A percentile compares a stretch with the other conserved stretches of the same genome.
These are phyloP conservation scores for Sphaerolaimus hirsutus DNA, from an alignment of 2,888 invertebrate genomes.

Conservation along the genomic window DNA sequence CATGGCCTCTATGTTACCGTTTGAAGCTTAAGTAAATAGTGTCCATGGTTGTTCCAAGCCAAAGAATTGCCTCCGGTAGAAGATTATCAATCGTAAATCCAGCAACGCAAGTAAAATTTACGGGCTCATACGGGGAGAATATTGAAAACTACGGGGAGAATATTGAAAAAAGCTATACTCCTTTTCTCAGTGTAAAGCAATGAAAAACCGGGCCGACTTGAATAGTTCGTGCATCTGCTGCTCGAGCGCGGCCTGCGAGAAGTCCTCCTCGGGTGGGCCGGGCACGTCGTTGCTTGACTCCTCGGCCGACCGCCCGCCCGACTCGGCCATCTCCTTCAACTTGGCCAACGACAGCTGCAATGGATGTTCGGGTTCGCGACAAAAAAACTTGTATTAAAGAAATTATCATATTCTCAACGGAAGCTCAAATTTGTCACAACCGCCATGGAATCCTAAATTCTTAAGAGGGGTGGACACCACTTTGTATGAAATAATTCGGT, in stretches of 20 bases:
- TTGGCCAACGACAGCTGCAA: constrained; percentile 46
- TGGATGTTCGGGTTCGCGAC: too few species aligned
- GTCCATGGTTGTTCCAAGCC: neutral
- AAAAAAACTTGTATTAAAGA: neutral
- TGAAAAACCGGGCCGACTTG: constrained; percentile 9
- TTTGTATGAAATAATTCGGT: too few species aligned
- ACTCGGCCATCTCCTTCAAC: constrained; percentile 35
- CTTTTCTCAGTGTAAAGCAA: neutral
- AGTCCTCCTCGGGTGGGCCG: constrained; percentile 7
- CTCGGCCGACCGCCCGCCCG: constrained; percentile 9
- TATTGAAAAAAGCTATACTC: neutral
- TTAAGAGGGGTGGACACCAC: too few species aligned
- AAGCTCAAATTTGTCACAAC: neutral
- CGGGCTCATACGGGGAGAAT: too few species aligned
- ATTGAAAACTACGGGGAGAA: too few species aligned
- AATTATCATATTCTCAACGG: neutral
- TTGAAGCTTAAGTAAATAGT: neutral
- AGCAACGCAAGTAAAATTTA: too few species aligned
- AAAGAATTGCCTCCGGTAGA: too few species aligned
- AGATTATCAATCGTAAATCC: too few species aligned
- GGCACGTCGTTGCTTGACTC: constrained; percentile 17
- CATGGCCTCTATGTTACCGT: too few species aligned
- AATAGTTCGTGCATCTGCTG: constrained; percentile 24
- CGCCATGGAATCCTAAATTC: too few species aligned
- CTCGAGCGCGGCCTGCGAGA: constrained; percentile 18